Evolutionary conservation across 1,140 invertebrate species (phyloP), one percentile per base, ranked within the genome.

Genomic region (Yoshiicerus persimilis): DNA sequence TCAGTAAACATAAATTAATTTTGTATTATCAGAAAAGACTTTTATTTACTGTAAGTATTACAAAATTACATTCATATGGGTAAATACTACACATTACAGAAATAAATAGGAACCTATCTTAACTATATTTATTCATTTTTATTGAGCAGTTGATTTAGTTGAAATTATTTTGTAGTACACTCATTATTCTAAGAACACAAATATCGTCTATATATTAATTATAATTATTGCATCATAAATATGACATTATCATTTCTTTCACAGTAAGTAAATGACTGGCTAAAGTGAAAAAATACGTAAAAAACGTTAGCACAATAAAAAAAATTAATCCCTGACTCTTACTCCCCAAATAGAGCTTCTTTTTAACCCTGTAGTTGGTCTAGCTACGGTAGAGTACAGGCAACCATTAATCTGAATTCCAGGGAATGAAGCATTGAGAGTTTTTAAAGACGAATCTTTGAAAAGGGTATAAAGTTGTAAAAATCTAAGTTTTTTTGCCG

Each of bases 321-420:
- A 32, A 93, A 30, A 95, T 93, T 93, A 97, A 93, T 98, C 97
- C 92, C 97, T 94, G 56, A 97, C 97, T 89, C 96, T 93, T 9
- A 97, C 92, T 2, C 96, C 96, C 97, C 97, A 98, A 91, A 98
- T 96, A 34, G 96, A 97, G 0, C 97, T 97, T 90, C 97, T 93
- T 90, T 95, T 93, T 11, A 95, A 94, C 1, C 97, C 97, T 13
- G 97, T 96, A 1, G 97, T 98, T 0, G 97, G 97, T 41, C 97
- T 93, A 1, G 97, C 96, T 32, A 98, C 95, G 2, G 95, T 96
- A 90, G 96, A 97, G 92, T 96, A 96, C 86, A 94, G 93, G 90
- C 94, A 95, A 91, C 95, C 94, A 91, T 96, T 96, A 32, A 96
- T 93, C 91, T 94, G 93, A 23, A 95, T 93, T 62, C 92, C 90